phyloP scores from a whole-genome alignment of 2,888 invertebrate genomes.

The Phymatocera aterrima region DNA sequence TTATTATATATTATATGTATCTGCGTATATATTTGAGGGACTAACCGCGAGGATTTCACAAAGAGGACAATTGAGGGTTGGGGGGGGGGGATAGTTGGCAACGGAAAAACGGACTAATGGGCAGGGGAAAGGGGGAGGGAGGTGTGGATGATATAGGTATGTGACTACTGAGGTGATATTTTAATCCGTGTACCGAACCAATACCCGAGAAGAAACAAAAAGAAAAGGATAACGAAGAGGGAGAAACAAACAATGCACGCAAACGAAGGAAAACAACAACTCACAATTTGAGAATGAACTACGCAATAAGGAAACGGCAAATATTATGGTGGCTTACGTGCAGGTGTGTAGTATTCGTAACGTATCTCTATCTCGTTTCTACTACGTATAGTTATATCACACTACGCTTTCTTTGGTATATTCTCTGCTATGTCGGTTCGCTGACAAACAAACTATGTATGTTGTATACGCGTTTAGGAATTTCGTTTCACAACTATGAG shows the following conservation, averaged over 20 bases:
- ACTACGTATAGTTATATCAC: not conserved
- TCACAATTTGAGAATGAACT: not conserved
- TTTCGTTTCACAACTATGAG: not conserved
- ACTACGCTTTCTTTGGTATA: not conserved
- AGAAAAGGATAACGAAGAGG: not conserved
- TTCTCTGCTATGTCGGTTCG: not conserved
- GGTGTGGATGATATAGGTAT: conserved; percentile 15
- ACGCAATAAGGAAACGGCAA: not conserved
- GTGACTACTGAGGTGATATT: not conserved
- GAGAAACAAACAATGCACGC: not conserved
- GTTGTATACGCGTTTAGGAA: not conserved
- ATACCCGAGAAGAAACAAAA: not conserved
- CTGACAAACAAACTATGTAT: not conserved
- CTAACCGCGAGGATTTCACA: conserved; percentile 14
- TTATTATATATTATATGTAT: too few species aligned
- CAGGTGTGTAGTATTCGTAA: not conserved
- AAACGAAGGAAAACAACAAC: not conserved
- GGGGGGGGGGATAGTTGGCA: not conserved
- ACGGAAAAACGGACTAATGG: not conserved
- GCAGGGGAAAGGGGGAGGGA: not conserved
- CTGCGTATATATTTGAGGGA: conserved; percentile 36
- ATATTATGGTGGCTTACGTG: not conserved
- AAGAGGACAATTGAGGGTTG: not conserved
- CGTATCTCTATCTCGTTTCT: not conserved
- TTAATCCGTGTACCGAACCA: not conserved